A percentile compares a stretch with the other conserved stretches of the same genome.
These are phyloP conservation scores for Tachina lurida DNA, from an alignment of 2,888 invertebrate species.

Conservation along the genomic window DNA sequence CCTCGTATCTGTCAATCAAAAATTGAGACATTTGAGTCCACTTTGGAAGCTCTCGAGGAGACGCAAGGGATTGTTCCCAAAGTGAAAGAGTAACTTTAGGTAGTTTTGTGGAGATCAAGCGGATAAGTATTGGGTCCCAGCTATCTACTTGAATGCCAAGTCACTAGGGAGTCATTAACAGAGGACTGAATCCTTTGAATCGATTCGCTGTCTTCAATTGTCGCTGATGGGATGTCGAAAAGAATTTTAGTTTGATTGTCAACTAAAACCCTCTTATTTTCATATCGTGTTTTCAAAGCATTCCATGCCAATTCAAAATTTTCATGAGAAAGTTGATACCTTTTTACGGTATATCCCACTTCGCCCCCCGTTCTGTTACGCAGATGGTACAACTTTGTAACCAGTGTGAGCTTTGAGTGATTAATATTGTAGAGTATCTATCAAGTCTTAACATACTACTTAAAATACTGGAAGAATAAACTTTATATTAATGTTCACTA, in stretches of 20 bases:
- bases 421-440: no score
- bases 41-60: constrained; percentile 9
- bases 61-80: constrained; percentile 6
- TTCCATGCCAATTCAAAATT: constrained; percentile 34
- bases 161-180: constrained; percentile 6
- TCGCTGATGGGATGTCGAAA: background rate
- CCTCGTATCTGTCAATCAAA: no score
- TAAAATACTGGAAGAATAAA: no score
- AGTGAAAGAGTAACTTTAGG: no score
- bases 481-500: no score
- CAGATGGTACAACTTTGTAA: no score
- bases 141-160: background rate
- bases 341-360: no score
- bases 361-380: no score
- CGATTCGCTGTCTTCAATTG: background rate
- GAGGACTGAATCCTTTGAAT: constrained; percentile 3
- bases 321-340: background rate
- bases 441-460: no score
- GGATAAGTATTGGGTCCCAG: no score
- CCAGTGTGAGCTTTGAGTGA: no score
- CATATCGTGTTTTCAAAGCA: constrained; percentile 26
- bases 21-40: constrained; percentile 9
- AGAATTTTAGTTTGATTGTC: no score
- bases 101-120: constrained; percentile 7
- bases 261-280: constrained; percentile 30